Evolutionary conservation across 2,888 invertebrate species (phyloP).

Genomic region (Nymphalis urticae): DNA sequence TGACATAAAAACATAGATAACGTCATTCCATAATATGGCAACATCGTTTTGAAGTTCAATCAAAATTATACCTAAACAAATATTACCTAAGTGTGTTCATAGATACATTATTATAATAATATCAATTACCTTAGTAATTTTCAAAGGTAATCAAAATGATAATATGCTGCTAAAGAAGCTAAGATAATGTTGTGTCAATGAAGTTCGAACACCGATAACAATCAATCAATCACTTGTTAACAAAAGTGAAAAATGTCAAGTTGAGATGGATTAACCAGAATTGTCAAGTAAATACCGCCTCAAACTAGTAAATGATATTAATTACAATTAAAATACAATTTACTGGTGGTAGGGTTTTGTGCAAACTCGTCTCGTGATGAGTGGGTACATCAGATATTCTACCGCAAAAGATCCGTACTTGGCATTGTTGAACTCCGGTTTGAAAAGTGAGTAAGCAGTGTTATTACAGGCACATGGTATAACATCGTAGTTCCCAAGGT

Average conservation of each 20-base stretch:
- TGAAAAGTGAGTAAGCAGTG: too few relatives aligned
- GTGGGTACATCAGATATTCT: too few relatives aligned
- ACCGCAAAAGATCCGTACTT: too few relatives aligned
- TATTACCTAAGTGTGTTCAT: background rate
- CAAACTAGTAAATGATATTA: constrained; percentile 36
- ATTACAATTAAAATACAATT: constrained; percentile 25
- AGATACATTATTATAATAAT: constrained; percentile 1
- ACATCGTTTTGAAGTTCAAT: too few relatives aligned
- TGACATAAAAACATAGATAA: too few relatives aligned
- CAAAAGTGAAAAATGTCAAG: constrained; percentile 22
- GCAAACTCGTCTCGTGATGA: too few relatives aligned
- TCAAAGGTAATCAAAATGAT: constrained; percentile 27
- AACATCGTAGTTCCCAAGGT: too few relatives aligned
- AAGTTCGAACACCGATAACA: constrained; percentile 12
- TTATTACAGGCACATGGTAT: too few relatives aligned
- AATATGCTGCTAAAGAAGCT: constrained; percentile 1
- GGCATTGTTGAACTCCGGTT: too few relatives aligned
- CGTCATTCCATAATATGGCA: too few relatives aligned
- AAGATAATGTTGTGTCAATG: constrained; percentile 11
- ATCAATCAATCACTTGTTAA: constrained; percentile 22
- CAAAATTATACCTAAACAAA: background rate
- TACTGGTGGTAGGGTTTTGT: too few relatives aligned
- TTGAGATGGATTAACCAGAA: constrained; percentile 17
- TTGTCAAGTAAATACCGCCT: constrained; percentile 24
- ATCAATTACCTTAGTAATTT: constrained; percentile 2